Conservation (phyloP, 1,140 invertebrate genomes). For the Pseudobourletiella spinata region DNA sequence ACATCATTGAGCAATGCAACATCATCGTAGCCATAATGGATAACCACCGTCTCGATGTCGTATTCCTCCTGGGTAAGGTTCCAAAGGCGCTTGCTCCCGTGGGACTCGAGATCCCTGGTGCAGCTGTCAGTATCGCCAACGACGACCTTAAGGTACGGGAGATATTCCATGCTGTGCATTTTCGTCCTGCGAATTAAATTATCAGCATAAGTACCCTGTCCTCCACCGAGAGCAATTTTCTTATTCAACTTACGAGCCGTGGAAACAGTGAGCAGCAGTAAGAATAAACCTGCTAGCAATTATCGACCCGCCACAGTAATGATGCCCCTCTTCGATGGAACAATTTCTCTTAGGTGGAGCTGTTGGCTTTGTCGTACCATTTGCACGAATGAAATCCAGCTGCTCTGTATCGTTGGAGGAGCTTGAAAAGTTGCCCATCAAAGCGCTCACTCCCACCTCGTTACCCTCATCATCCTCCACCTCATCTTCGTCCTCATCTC, state of each 20-base stretch:
- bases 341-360: neutral
- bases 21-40: slow-evolving; percentile 25
- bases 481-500: neutral
- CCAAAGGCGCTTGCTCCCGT: neutral
- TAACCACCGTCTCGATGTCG: slow-evolving; percentile 16
- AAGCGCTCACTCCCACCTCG: no score
- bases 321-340: neutral
- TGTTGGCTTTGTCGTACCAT: neutral
- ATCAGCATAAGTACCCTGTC: neutral
- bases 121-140: slow-evolving; percentile 24
- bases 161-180: slow-evolving; percentile 9
- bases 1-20: slow-evolving; percentile 17
- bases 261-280: slow-evolving; percentile 44
- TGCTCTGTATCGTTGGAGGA: no score
- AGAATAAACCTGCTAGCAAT: slow-evolving; percentile 38
- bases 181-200: slow-evolving; percentile 11
- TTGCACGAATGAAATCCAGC: no score
- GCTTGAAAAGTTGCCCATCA: no score
- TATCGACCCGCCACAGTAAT: slow-evolving; percentile 40
- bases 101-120: neutral
- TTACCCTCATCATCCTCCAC: neutral
- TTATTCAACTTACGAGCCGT: no score
- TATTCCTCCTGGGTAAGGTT: slow-evolving; percentile 9
- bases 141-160: slow-evolving; percentile 10
- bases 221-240: neutral